Percentiles rank a stretch among this genome's conserved stretches.
phyloP scores from a whole-genome alignment of 2,888 invertebrate species.

The Ametastegia equiseti region DNA sequence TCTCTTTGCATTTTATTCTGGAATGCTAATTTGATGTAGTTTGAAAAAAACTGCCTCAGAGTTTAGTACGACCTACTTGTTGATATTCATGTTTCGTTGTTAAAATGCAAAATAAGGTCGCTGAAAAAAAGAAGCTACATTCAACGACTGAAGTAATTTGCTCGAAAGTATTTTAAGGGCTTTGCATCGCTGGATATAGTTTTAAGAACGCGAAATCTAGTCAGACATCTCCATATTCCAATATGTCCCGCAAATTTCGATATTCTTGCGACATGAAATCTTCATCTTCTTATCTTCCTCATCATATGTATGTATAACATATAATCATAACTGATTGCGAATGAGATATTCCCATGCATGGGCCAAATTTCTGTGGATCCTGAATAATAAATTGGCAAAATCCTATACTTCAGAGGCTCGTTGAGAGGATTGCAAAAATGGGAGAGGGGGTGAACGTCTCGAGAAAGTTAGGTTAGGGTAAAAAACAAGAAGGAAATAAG shows the following conservation, averaged over 20 bases:
- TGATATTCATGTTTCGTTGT: slow-evolving; percentile 30
- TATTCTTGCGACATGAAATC: neutral
- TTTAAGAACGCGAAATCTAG: neutral
- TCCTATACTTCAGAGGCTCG: neutral
- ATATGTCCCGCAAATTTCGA: too few species aligned
- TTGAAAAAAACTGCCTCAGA: slow-evolving; percentile 7
- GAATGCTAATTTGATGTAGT: slow-evolving; percentile 32
- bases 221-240: neutral
- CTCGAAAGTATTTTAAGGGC: neutral
- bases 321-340: neutral
- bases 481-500: slow-evolving; percentile 27
- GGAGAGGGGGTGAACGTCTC: neutral
- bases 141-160: slow-evolving; percentile 13
- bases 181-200: neutral
- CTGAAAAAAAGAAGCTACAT: neutral
- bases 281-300: neutral
- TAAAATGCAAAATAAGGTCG: slow-evolving; percentile 33
- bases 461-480: neutral
- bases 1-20: slow-evolving; percentile 8
- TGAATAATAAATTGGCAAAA: neutral
- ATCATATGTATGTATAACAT: too few species aligned
- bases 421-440: slow-evolving; percentile 3
- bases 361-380: neutral
- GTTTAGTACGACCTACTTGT: slow-evolving; percentile 34
- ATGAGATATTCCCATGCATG: neutral